Percentiles rank a stretch among this genome's conserved stretches.
These are phyloP conservation scores for Eumeta japonica DNA, from an alignment of 1,140 invertebrate genomes.

Conservation along the genomic window DNA sequence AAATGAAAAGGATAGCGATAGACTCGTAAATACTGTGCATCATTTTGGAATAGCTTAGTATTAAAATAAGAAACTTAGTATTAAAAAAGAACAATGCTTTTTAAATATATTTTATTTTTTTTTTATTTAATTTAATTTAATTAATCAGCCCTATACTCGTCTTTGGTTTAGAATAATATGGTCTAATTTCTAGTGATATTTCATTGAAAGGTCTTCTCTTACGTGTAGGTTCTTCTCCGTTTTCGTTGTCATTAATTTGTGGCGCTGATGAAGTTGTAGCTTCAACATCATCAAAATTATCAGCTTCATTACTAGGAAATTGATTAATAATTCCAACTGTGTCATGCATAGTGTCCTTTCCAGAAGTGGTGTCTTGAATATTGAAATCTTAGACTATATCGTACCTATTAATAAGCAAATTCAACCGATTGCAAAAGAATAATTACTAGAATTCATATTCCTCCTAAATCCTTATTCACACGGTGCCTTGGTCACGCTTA, in stretches of 20 bases:
- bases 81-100: too few relatives aligned
- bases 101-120: too few relatives aligned
- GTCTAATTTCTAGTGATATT: constrained; percentile 10
- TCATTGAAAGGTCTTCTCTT: constrained; percentile 13
- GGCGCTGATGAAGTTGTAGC: constrained; percentile 7
- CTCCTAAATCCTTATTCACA: too few relatives aligned
- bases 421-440: too few relatives aligned
- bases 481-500: too few relatives aligned
- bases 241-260: too few relatives aligned
- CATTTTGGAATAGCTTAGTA: constrained; percentile 12
- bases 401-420: too few relatives aligned
- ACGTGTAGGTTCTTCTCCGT: constrained; percentile 8
- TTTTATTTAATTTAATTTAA: too few relatives aligned
- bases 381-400: too few relatives aligned
- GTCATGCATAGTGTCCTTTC: constrained; percentile 48
- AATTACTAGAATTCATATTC: too few relatives aligned
- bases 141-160: constrained; percentile 11
- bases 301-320: constrained; percentile 9
- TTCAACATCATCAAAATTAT: constrained; percentile 13
- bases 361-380: constrained; percentile 42
- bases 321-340: constrained; percentile 51
- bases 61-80: constrained; percentile 10
- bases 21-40: constrained; percentile 10
- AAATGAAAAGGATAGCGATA: constrained; percentile 16
- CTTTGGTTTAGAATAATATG: too few relatives aligned